Percentiles rank a stretch among this genome's conserved stretches.
Conservation (phyloP, 2,888 invertebrate genomes). For the Aspidapion aeneum region DNA sequence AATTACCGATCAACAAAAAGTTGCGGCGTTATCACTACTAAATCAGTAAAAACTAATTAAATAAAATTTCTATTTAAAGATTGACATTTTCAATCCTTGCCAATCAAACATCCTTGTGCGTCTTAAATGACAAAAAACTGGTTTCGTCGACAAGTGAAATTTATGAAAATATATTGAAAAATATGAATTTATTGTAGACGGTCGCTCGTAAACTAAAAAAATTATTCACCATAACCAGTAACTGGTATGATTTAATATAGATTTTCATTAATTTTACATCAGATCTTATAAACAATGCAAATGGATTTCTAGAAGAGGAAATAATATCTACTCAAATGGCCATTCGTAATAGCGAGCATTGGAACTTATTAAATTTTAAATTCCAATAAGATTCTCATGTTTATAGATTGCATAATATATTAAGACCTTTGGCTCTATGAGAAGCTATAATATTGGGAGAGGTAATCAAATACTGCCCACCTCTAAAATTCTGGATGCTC, state of each 20-base stretch:
- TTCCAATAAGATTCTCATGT: too few species aligned
- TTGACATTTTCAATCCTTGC: not conserved
- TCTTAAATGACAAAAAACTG: not conserved
- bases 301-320: conserved; percentile 2
- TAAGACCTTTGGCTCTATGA: too few species aligned
- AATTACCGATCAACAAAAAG: too few species aligned
- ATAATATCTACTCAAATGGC: not conserved
- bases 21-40: not conserved
- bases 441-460: too few species aligned
- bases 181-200: conserved; percentile 3
- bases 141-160: not conserved
- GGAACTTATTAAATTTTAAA: not conserved
- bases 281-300: conserved; percentile 22
- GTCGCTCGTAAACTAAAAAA: not conserved
- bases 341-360: not conserved
- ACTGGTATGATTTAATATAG: conserved; percentile 13
- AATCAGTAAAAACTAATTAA: not conserved
- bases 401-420: too few species aligned
- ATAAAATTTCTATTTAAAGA: not conserved
- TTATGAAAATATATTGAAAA: conserved; percentile 5
- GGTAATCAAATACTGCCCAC: too few species aligned
- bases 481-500: too few species aligned
- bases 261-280: conserved; percentile 24
- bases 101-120: not conserved
- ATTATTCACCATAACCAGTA: not conserved